Evolutionary conservation across 1,140 invertebrate genomes (phyloP).

Genomic region (Ostrea denselamellosa): DNA sequence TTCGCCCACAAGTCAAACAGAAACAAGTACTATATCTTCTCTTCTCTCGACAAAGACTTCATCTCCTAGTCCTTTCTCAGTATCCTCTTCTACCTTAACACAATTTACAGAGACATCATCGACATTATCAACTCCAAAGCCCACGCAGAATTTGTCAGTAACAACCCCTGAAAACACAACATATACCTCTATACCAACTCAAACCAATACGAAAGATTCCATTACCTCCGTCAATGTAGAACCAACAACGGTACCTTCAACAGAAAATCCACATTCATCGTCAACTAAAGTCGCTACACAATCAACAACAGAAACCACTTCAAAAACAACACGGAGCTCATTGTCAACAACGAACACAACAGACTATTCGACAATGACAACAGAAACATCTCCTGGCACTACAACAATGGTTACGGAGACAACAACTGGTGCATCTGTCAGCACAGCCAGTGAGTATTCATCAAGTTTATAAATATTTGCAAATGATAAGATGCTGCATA

Average conservation of each 20-base stretch:
- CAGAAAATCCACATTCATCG: neutral
- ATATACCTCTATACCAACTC: neutral
- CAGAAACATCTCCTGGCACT: neutral
- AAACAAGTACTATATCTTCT: neutral
- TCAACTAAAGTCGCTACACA: neutral
- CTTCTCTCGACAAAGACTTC: neutral
- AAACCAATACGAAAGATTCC: neutral
- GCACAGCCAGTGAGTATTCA: neutral
- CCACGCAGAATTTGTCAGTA: neutral
- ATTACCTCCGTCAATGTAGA: neutral
- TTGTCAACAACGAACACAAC: neutral
- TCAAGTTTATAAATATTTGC: neutral
- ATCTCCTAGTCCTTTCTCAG: neutral
- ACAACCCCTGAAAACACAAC: neutral
- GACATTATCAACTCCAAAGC: neutral
- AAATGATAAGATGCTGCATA: neutral
- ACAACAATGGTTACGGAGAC: neutral
- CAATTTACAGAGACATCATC: neutral
- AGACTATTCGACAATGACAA: neutral
- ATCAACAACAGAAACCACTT: neutral
- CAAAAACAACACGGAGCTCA: neutral
- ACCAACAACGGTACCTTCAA: neutral
- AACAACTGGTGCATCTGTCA: neutral
- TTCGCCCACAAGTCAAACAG: no score
- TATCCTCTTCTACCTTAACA: neutral